Evolutionary conservation across 1,140 invertebrate genomes (phyloP), one percentile per base, ranked within the genome.

Genomic region (Trichonephila clavata): DNA sequence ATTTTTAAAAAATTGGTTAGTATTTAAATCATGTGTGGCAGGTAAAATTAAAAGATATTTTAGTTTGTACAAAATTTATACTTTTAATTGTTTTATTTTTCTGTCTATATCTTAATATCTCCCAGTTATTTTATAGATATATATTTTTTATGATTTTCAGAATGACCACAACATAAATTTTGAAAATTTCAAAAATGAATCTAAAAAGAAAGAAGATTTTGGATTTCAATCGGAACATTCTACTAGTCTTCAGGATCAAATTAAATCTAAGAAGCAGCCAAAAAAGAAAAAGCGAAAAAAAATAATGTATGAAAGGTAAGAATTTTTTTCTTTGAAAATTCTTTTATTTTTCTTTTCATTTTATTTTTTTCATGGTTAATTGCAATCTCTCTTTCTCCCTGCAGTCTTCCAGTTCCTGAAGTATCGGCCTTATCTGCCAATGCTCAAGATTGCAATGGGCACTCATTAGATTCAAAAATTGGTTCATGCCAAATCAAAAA

Each of bases 401-500:
- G 5, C 7, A 92, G 90, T 80, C 89, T 80, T 90, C 68, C 90
- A 63, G 39, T 84, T 65, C 18, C 59, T 92, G 90, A 84, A 50
- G 90, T 63, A 24, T 32, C 60, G 32, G 8, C 80, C 24, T 80
- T 80, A 27, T 68, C 57, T 63, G 13, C 80, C 14, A 39, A 50
- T 24, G 39, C 24, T 83, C 59, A 83, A 84, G 80, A 83, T 60
- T 18, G 18, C 18, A 65, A 63, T 43, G 61, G 43, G 13, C 18
- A 24, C 32, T 90, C 89, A 7, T 21, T 77, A 27, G 39, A 92
- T 71, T 71, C 91, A 32, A 86, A 83, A 84, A 57, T 86, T 77
- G 92, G 92, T 24, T 81, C 92, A 39, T 93, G 92, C 27, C 50
- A 93, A 43, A 80, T 93, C 32, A 93, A 80, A 50, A 93, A 93